Base-by-base conservation (phyloP, 92 coral and sea anemone genomes). In the Plumapathes pennacea region DNA sequence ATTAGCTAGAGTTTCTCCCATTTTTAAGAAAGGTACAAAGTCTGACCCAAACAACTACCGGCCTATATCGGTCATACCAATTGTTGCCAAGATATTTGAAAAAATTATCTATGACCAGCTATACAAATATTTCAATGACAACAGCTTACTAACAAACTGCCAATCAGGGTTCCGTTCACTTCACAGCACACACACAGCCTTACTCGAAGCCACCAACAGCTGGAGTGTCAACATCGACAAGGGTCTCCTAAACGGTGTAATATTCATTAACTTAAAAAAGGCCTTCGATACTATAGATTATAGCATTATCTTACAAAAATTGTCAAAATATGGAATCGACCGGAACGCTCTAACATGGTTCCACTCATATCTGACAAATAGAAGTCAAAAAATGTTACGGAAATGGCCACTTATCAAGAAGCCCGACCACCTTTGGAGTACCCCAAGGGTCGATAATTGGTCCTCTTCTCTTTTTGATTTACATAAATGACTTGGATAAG, bases 181-280 rank as follows among this genome's bases (percentile, higher is more conserved):
- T 15, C 77, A 70, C 25, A 55, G 57, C 51, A 58, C 77, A 11
- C 30, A 33, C 20, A 70, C 69, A 57, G 58, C 77, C 12, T 17
- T 70, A 23, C 59, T 55, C 21, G 65, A 69, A 38, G 62, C 55
- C 7, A 69, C 69, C 29, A 57, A 46, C 18, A 42, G 44, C 46
- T 58, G 75, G 67, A 42, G 36, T 20, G 33, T 34, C 40, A 54
- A 67, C 48, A 67, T 53, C 2, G 74, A 53, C 47, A 56, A 43
- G 23, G 76, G 67, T 31, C 53, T 48, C 31, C 32, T 68, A 11
- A 54, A 68, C 26, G 63, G 51, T 20, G 76, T 55, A 5, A 25
- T 69, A 32, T 57, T 56, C 33, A 56, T 57, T 13, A 67, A 69
- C 39, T 57, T 69, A 30, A 69, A 56, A 43, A 69, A 56, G 64